Base-by-base conservation (phyloP, 2,797 vertebrate species). In the Acipenser transmontanus region DNA sequence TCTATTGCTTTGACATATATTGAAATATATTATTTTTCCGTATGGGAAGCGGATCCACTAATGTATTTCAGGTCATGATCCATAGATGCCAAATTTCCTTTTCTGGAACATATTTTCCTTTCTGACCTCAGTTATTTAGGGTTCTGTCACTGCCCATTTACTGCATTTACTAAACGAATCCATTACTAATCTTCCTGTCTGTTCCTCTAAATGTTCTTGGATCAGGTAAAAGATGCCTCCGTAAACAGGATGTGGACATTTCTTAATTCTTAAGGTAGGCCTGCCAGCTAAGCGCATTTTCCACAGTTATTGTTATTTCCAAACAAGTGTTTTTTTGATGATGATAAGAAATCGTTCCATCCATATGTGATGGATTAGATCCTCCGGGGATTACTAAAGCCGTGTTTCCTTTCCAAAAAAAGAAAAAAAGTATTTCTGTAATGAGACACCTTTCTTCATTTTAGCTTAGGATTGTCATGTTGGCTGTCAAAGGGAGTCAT, bases 271-370 rank as follows among this genome's bases (percentile, higher is more conserved):
- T 78, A 82, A 86, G 82, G 82, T 87, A 80, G 78, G 81, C 75
- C 81, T 81, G 77, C 73, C 80, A 81, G 80, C 81, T 77, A 77
- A 84, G 82, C 81, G 83, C 64, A 80, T 85, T 81, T 79, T 86
- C 80, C 79, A 71, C 74, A 78, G 75, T 78, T 79, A 78, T 85
- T 88, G 86, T 87, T 87, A 85, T 86, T 79, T 85, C 77, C 80
- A 82, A 88, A 84, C 85, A 84, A 84, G 85, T 83, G 87, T 81
- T 85, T 34, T 88, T 86, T 83, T 86, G 80, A 83, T 84, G 85
- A 82, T 83, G 83, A 87, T 85, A 84, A 87, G 83, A 87, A 85
- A 88, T 85, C 85, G 83, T 79, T 75, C 79, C 82, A 80, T 85
- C 83, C 81, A 78, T 72, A 76, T 73, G 78, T 80, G 82, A 72